Percentiles rank a stretch among this genome's conserved stretches.
phyloP scores from a whole-genome alignment of 1,140 invertebrate species.

The Drosophila arizonae region DNA sequence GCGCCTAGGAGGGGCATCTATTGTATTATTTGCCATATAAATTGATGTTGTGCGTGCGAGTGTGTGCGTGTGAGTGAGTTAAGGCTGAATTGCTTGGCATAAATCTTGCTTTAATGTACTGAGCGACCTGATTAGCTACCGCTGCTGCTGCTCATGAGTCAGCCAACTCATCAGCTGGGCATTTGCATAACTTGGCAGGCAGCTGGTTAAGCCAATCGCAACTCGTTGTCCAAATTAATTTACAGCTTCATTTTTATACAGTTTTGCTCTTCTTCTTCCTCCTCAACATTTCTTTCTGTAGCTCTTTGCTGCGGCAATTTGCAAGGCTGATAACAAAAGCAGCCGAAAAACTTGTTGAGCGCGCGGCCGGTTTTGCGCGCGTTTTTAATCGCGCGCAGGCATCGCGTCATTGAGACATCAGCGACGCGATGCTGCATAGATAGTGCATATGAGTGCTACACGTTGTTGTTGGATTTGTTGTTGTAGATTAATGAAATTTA shows the following conservation, averaged over 20 bases:
- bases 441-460: slow-evolving; percentile 25
- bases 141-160: neutral
- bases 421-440: slow-evolving; percentile 57
- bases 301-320: slow-evolving; percentile 45
- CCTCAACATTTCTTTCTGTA: slow-evolving; percentile 1
- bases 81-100: slow-evolving; percentile 49
- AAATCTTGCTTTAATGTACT: slow-evolving; percentile 75
- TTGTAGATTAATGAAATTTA: slow-evolving; percentile 36
- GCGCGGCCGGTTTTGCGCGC: slow-evolving; percentile 52
- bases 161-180: slow-evolving; percentile 6
- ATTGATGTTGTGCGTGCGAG: slow-evolving; percentile 52
- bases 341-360: slow-evolving; percentile 61
- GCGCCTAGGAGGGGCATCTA: slow-evolving; percentile 37
- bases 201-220: slow-evolving; percentile 2
- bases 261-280: neutral
- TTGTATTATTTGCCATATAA: slow-evolving; percentile 80
- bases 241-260: slow-evolving; percentile 67
- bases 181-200: slow-evolving; percentile 6
- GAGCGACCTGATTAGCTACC: slow-evolving; percentile 41
- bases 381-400: slow-evolving; percentile 48
- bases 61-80: slow-evolving; percentile 16
- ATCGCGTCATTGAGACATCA: slow-evolving; percentile 62
- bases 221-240: slow-evolving; percentile 61
- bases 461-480: slow-evolving; percentile 28
- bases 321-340: slow-evolving; percentile 55